phyloP scores from a whole-genome alignment of 2,888 invertebrate genomes.

The Agriopis aurantiaria region DNA sequence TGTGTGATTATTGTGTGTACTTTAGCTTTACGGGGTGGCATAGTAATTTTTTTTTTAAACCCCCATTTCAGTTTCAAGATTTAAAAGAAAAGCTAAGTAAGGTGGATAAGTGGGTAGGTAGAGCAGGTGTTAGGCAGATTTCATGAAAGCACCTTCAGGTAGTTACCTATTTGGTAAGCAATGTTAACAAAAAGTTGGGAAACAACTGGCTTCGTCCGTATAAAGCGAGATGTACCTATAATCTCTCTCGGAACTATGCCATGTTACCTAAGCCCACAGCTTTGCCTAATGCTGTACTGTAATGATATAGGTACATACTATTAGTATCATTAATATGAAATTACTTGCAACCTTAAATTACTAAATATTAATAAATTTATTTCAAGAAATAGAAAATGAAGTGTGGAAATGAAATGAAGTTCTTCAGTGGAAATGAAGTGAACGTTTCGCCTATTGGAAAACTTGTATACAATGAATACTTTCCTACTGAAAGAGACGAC shows the following conservation, averaged over 20 bases:
- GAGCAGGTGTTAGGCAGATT: not conserved
- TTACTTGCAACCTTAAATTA: constrained; percentile 57
- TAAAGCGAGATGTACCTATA: constrained; percentile 73
- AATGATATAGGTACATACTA: constrained; percentile 27
- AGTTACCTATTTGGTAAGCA: not conserved
- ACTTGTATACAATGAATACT: not conserved
- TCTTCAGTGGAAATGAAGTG: constrained; percentile 8
- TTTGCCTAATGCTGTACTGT: constrained; percentile 64
- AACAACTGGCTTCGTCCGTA: constrained; percentile 58
- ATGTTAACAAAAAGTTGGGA: constrained; percentile 48
- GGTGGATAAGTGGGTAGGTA: no score
- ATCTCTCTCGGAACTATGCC: constrained; percentile 77
- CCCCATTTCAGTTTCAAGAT: no score
- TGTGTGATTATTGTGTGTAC: no score
- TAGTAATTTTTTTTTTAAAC: no score
- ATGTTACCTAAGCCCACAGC: constrained; percentile 74
- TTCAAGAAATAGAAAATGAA: constrained; percentile 40
- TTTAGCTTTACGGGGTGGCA: no score
- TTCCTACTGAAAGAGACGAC: no score
- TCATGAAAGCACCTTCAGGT: constrained; percentile 10
- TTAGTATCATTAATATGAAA: constrained; percentile 64
- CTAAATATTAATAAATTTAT: constrained; percentile 49
- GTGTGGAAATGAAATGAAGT: constrained; percentile 5
- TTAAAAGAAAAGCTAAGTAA: not conserved
- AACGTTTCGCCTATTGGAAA: not conserved